Evolutionary conservation across 2,888 invertebrate genomes (phyloP).

Genomic region (Suillia variegata): DNA sequence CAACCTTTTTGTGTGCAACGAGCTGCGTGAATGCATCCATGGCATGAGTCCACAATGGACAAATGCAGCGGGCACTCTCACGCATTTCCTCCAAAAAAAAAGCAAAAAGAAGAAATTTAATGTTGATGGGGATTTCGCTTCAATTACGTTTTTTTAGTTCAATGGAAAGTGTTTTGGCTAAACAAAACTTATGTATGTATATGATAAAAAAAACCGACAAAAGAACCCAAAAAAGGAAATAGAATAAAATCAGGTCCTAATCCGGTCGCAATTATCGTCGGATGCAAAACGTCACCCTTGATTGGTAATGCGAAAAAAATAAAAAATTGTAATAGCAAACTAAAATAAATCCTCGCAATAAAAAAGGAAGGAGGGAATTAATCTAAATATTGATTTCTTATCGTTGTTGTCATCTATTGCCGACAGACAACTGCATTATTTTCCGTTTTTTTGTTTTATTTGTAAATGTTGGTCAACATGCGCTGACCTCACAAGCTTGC

Average conservation of each 20-base stretch:
- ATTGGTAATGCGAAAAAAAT: too few relatives aligned
- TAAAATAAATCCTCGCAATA: background rate
- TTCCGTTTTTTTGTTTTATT: background rate
- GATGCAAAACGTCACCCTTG: background rate
- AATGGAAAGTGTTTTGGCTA: too few relatives aligned
- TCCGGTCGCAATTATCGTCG: conserved; percentile 5
- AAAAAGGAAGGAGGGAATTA: conserved; percentile 1
- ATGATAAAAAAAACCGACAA: too few relatives aligned
- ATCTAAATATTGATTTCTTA: conserved; percentile 11
- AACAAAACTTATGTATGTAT: too few relatives aligned
- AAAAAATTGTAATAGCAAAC: too few relatives aligned
- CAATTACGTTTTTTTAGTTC: too few relatives aligned
- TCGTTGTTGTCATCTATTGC: background rate
- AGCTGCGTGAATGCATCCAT: background rate
- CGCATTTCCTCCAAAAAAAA: background rate
- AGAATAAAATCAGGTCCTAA: conserved; percentile 4
- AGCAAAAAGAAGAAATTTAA: too few relatives aligned
- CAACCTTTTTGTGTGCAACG: background rate
- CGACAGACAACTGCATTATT: background rate
- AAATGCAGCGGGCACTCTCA: background rate
- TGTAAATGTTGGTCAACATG: too few relatives aligned
- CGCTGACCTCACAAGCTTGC: too few relatives aligned
- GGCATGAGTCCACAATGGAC: background rate
- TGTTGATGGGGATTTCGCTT: too few relatives aligned
- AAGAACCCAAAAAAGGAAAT: background rate